A percentile compares a stretch with the other conserved stretches of the same genome.
phyloP scores from a whole-genome alignment of 2,888 invertebrate species.

The Dryococelus australis region DNA sequence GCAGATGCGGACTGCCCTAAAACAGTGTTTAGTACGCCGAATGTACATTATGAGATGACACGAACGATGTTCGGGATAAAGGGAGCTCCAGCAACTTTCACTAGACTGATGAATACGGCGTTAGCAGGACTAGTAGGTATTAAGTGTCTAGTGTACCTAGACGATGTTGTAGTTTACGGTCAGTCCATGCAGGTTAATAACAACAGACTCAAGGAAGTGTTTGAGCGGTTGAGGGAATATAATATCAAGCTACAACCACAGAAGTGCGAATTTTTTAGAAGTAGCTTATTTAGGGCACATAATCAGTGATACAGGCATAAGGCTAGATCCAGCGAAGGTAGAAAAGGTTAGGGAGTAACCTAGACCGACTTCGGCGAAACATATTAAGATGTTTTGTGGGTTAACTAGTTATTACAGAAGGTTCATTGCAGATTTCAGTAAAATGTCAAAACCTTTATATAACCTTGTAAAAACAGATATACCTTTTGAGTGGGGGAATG shows the following conservation, averaged over 20 bases:
- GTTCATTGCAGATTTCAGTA: constrained; percentile 38
- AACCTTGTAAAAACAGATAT: background rate
- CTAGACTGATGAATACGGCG: background rate
- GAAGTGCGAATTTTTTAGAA: constrained; percentile 41
- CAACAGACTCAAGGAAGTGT: constrained; percentile 30
- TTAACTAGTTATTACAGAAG: constrained; percentile 32
- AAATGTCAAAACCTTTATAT: constrained; percentile 35
- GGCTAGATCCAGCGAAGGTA: constrained; percentile 32
- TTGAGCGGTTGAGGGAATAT: constrained; percentile 32
- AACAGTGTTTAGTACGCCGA: constrained; percentile 27
- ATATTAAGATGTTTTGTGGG: constrained; percentile 28
- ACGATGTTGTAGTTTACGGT: background rate
- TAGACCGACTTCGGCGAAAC: background rate
- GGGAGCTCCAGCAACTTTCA: background rate
- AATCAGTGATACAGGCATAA: constrained; percentile 30
- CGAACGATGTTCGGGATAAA: background rate
- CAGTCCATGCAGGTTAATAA: background rate
- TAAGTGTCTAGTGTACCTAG: background rate
- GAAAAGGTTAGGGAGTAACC: constrained; percentile 24
- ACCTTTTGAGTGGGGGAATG: constrained; percentile 33
- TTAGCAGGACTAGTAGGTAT: background rate
- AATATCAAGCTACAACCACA: constrained; percentile 37
- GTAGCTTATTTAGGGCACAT: constrained; percentile 19
- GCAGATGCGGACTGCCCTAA: background rate
- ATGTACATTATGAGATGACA: background rate